Evolutionary conservation across 2,888 invertebrate species (phyloP).

Genomic region (Drosophila prostipennis): DNA sequence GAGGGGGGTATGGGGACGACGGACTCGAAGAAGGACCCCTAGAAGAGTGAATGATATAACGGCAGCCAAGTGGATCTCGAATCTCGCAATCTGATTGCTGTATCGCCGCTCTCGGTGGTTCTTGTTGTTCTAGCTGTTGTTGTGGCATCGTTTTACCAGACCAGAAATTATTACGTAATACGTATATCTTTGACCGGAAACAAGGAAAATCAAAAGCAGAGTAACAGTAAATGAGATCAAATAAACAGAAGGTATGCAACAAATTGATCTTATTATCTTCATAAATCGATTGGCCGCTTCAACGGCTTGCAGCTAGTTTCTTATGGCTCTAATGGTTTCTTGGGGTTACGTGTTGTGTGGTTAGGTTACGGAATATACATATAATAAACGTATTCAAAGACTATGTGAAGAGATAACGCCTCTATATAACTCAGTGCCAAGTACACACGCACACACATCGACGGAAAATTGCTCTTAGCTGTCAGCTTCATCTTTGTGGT

Average conservation of each 20-base stretch:
- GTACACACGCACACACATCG: conserved; percentile 54
- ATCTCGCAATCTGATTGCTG: conserved; percentile 30
- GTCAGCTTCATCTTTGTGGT: conserved; percentile 28
- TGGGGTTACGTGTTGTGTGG: conserved; percentile 78
- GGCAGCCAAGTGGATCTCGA: conserved; percentile 25
- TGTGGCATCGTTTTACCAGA: conserved; percentile 25
- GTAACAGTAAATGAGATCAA: conserved; percentile 28
- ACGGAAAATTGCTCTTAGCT: conserved; percentile 18
- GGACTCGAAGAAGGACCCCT: conserved; percentile 33
- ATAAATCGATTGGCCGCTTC: conserved; percentile 56
- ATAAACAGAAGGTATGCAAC: conserved; percentile 31
- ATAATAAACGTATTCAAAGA: conserved; percentile 16
- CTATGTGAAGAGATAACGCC: conserved; percentile 24
- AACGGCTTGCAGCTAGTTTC: conserved; percentile 55
- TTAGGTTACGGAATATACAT: conserved; percentile 21
- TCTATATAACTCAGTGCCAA: conserved; percentile 43
- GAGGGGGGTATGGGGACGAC: conserved; percentile 13
- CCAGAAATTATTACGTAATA: conserved; percentile 15
- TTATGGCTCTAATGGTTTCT: conserved; percentile 81
- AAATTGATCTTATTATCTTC: conserved; percentile 49
- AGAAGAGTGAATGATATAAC: conserved; percentile 8
- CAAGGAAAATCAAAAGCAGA: conserved; percentile 37
- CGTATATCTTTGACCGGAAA: conserved; percentile 38
- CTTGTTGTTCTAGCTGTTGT: conserved; percentile 16
- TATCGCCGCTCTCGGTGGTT: conserved; percentile 21